Evolutionary conservation across 2,113 vertebrate genomes (phyloP).

Genomic region (Acrocephalus kingi): DNA sequence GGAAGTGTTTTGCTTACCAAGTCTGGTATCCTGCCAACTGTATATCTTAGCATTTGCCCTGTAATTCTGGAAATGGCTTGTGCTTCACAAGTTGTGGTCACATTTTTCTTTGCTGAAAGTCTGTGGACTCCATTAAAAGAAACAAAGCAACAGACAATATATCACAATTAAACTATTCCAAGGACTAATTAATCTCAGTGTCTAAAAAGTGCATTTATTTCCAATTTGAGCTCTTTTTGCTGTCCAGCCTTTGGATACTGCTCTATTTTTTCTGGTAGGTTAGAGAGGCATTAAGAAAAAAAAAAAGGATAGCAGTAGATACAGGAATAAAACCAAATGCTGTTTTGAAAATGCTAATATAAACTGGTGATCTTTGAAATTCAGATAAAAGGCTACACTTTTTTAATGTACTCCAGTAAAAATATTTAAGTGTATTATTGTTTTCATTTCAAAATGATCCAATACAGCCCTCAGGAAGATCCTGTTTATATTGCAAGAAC

Average conservation of each 20-base stretch:
- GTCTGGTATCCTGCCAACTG: neutral
- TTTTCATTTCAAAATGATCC: neutral
- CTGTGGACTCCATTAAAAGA: slow-evolving; percentile 7
- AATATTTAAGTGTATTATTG: neutral
- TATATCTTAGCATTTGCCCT: neutral
- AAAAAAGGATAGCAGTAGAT: neutral
- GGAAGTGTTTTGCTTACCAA: neutral
- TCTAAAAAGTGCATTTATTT: slow-evolving; percentile 7
- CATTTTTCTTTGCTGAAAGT: neutral
- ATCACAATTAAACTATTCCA: slow-evolving; percentile 30
- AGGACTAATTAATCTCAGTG: neutral
- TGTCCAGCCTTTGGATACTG: neutral
- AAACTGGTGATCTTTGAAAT: slow-evolving; percentile 1
- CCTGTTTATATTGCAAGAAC: neutral
- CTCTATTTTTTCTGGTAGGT: neutral
- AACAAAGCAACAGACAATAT: neutral
- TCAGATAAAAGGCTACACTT: neutral
- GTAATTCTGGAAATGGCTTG: neutral
- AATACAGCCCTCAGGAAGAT: neutral
- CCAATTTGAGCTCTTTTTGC: neutral
- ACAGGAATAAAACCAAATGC: neutral
- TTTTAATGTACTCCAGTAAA: neutral
- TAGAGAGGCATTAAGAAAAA: neutral
- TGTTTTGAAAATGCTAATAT: neutral
- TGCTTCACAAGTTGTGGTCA: neutral